A percentile compares a stretch with the other conserved stretches of the same genome.
phyloP scores from a whole-genome alignment of 2,113 vertebrate species.

The Ictalurus punctatus region DNA sequence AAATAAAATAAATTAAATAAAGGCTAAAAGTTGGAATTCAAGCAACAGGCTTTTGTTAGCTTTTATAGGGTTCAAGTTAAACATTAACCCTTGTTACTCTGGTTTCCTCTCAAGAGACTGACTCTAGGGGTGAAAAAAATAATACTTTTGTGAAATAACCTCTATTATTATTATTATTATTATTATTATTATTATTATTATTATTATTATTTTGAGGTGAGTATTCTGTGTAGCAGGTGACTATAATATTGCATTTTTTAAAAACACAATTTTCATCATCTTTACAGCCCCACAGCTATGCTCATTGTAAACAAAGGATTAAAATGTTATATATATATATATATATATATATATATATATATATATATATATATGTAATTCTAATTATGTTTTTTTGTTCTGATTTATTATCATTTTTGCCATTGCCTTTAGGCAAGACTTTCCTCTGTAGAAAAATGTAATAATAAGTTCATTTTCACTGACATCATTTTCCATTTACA shows the following conservation, averaged over 20 bases:
- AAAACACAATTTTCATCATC: background rate
- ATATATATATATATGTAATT: too few relatives aligned
- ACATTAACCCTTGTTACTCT: constrained; percentile 8
- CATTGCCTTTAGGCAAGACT: background rate
- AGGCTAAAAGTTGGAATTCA: background rate
- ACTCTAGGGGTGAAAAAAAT: background rate
- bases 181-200: background rate
- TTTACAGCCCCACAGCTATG: background rate
- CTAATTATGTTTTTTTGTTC: too few relatives aligned
- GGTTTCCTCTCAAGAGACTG: background rate
- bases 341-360: too few relatives aligned
- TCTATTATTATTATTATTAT: background rate
- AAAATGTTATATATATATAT: background rate
- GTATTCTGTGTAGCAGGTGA: background rate
- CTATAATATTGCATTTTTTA: background rate
- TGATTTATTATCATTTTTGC: background rate
- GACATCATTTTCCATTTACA: background rate
- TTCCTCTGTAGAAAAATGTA: background rate
- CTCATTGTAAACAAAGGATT: background rate
- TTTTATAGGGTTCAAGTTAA: background rate
- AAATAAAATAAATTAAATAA: background rate
- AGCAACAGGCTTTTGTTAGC: constrained; percentile 28
- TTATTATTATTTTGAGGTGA: background rate
- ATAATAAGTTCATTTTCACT: background rate
- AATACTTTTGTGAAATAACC: background rate